phyloP scores from a whole-genome alignment of 2,888 invertebrate genomes.

The Automeris io region DNA sequence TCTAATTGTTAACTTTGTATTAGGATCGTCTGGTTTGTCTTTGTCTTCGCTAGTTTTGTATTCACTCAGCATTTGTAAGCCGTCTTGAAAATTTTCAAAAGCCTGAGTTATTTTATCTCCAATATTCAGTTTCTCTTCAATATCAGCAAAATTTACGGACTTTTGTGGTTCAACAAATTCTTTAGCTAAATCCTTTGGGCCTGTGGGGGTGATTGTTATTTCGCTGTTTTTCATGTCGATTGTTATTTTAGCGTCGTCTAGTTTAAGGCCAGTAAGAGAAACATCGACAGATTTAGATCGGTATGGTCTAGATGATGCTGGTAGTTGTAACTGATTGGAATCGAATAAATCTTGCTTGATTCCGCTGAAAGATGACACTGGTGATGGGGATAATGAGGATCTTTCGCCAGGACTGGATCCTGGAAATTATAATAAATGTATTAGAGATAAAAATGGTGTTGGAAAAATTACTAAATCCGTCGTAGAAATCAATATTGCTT shows the following conservation, averaged over 20 bases:
- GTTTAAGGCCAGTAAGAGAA: constrained; percentile 47
- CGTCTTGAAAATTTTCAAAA: constrained; percentile 60
- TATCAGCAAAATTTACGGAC: constrained; percentile 38
- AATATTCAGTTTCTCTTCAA: constrained; percentile 54
- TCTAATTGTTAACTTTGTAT: constrained; percentile 56
- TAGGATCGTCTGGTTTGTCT: constrained; percentile 30
- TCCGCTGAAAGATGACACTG: constrained; percentile 46
- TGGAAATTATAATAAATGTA: constrained; percentile 28
- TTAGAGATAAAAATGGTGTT: not conserved
- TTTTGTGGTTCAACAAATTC: constrained; percentile 25
- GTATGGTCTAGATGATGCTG: constrained; percentile 56
- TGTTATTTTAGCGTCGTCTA: constrained; percentile 61
- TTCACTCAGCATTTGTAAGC: constrained; percentile 48
- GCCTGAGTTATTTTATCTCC: constrained; percentile 53
- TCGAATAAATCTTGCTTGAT: constrained; percentile 50
- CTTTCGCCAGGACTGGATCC: constrained; percentile 67
- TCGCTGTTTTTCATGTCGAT: constrained; percentile 62
- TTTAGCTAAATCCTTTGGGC: constrained; percentile 38
- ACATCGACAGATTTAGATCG: constrained; percentile 78
- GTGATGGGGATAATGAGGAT: constrained; percentile 60
- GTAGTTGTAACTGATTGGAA: constrained; percentile 53
- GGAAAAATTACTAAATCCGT: not conserved
- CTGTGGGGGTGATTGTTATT: constrained; percentile 62
- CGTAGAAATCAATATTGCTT: not conserved
- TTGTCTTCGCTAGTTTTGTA: constrained; percentile 34